Conservation (phyloP, 2,113 vertebrate genomes). For the Ciconia boyciana region DNA sequence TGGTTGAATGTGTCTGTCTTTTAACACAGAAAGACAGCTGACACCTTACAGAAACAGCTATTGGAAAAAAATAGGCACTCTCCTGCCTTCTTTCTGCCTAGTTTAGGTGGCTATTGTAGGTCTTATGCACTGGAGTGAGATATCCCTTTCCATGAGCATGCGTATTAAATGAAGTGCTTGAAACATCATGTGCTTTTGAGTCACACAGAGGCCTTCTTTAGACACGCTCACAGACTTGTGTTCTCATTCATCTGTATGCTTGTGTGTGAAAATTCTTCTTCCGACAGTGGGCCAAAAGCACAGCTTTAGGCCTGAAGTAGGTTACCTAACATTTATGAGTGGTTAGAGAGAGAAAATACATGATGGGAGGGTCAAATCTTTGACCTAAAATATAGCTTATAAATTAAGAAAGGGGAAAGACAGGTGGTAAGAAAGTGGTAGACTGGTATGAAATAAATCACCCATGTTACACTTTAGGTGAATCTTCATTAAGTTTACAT, state of each 20-base stretch:
- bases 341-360: background rate
- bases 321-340: background rate
- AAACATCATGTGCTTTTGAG: background rate
- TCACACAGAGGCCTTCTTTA: background rate
- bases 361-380: background rate
- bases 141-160: background rate
- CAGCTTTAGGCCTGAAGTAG: background rate
- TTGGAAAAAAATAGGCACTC: background rate
- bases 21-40: background rate
- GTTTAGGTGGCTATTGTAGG: background rate
- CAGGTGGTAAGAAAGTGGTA: background rate
- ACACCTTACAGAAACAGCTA: background rate
- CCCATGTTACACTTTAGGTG: background rate
- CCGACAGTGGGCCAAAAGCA: background rate
- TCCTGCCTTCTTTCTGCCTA: background rate
- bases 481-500: background rate
- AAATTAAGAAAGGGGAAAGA: background rate
- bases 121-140: background rate
- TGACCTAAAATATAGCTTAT: background rate
- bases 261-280: background rate
- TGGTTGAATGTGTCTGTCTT: background rate
- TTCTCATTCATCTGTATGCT: background rate
- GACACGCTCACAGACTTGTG: background rate
- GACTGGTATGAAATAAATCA: background rate
- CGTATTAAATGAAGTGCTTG: background rate